Base-by-base conservation (phyloP, 2,113 vertebrate species). In the Neodon shergylaensis region DNA sequence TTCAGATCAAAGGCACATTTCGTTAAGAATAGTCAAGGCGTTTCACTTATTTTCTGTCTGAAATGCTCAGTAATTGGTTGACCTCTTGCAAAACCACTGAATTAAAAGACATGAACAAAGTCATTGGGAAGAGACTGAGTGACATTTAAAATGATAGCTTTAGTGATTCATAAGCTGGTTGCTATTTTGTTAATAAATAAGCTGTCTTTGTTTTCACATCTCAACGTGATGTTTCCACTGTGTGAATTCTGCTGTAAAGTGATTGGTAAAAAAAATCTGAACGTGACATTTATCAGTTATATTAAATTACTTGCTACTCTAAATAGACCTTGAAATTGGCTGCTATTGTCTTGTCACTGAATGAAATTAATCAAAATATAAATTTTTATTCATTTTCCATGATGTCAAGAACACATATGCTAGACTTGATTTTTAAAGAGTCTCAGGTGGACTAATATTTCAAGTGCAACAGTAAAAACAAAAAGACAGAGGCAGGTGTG, bases 91-190 rank as follows among this genome's bases (percentile, higher is more conserved):
- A 93, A 95, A 49, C 70, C 70, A 92, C 39, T 76, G 49, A 92
- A 87, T 95, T 92, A 58, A 96, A 95, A 96, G 89, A 61, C 91
- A 94, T 84, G 78, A 93, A 89, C 10, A 79, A 94, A 97, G 92
- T 79, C 31, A 58, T 1, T 91, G 83, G 47, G 74, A 11, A 11
- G 26, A 39, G 3, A 92, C 31, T n/a, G 61, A 31, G 19, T 92
- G 89, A 36, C 68, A 93, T 90, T 90, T 90, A 93, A 96, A 94
- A 95, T 95, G 77, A 97, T 47, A 79, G 83, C 11, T 72, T 91
- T 86, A 70, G 31, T 89, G 21, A 91, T 78, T 85, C 81, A 88
- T 91, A 90, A 82, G 17, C 31, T 88, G 90, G 79, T 84, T 91
- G 39, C 82, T 86, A 95, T 84, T 92, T 96, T 78, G 58, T 90